Base-by-base conservation (phyloP, 2,797 vertebrate genomes). In the Pterois miles region DNA sequence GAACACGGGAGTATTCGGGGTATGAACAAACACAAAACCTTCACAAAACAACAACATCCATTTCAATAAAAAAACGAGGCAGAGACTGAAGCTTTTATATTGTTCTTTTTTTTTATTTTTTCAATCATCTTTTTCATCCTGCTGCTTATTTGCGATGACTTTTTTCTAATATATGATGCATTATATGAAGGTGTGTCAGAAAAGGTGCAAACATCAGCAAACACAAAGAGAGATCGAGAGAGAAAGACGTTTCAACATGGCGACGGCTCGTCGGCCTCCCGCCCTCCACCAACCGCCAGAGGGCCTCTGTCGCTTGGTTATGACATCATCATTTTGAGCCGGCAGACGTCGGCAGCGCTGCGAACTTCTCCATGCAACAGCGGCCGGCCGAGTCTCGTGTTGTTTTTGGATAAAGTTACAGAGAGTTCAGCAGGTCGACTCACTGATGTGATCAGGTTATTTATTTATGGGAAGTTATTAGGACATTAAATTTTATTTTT, bases 151-250 rank as follows among this genome's bases (percentile, higher is more conserved):
- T 84, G 87, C 84, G 33, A 92, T 89, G 86, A 80, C 60, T 82
- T 80, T 65, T 82, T 87, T 56, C 86, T 89, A 89, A 78, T 88
- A 91, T 87, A 92, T 88, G 90, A 92, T 80, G 90, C 74, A 58
- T 52, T 80, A 80, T 65, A 92, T 94, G 91, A 85, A 65, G 38
- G 87, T 90, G 92, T 76, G 10, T 87, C 78, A 81, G 79, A 89
- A 89, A 94, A 56, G 80, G 91, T 93, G 93, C 92, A 91, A 94
- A 94, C 91, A 90, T 92, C 85, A 91, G 90, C 91, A 88, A 92
- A 94, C 90, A 92, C 81, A 91, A 92, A 83, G 13, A 89, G 76
- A 83, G 25, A 16, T 65, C 46, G 9, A 54, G 36, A 73, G 40
- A 56, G 40, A 76, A 67, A 86, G 65, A 85, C 22, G 31, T 73